Percentiles rank a stretch among this genome's conserved stretches.
Evolutionary conservation across 2,888 invertebrate genomes (phyloP).

Genomic region (Nymphalis c-album): DNA sequence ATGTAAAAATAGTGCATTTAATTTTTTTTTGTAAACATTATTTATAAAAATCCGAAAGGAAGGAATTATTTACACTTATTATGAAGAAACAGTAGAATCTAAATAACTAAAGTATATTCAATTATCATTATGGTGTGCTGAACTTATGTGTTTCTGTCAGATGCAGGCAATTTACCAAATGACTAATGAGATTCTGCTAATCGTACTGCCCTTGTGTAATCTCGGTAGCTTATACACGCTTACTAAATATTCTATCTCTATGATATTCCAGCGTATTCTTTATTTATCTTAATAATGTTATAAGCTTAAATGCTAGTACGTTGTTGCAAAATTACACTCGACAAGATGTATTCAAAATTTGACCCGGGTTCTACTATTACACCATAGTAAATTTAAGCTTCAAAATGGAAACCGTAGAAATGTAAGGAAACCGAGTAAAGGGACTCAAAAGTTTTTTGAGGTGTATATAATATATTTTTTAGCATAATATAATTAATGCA

Average conservation of each 20-base stretch:
- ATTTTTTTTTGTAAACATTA: no score
- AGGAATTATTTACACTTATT: neutral
- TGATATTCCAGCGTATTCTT: neutral
- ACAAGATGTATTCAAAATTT: no score
- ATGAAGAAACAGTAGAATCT: neutral
- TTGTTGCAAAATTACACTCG: no score
- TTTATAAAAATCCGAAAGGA: neutral
- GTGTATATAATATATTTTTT: no score
- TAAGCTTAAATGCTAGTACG: no score
- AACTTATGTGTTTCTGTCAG: slow-evolving; percentile 1
- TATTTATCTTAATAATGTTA: neutral
- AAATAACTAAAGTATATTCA: neutral
- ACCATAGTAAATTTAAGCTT: no score
- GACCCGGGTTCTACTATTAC: no score
- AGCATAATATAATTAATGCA: no score
- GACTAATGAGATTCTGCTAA: neutral
- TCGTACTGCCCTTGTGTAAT: neutral
- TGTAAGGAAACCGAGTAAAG: no score
- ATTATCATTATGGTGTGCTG: neutral
- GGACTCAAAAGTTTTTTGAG: no score
- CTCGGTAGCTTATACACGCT: neutral
- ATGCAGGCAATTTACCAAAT: slow-evolving; percentile 3
- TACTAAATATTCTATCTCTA: neutral
- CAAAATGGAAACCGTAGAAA: no score
- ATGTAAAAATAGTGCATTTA: no score